Evolutionary conservation across 1,140 invertebrate species (phyloP), one percentile per base, ranked within the genome.

Genomic region (Aleiodes sp.): DNA sequence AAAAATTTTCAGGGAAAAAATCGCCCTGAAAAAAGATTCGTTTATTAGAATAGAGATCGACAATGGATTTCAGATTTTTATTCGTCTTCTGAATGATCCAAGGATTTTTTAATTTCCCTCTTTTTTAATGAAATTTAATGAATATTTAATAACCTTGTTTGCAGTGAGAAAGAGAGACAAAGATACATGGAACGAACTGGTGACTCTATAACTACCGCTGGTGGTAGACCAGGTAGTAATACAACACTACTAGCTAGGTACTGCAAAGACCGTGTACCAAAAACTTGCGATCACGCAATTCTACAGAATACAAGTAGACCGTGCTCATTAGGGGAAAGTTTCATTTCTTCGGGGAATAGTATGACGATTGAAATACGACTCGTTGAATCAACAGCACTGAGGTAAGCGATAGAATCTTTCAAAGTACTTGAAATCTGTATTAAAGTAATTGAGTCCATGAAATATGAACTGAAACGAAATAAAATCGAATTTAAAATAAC

Each of bases 381-480:
- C 76, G 89, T 91, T 16, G 93, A 95, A 79, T 93, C 93, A n/a
- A 95, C 94, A 0, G 93, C 92, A 24, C 88, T 96, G 14, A 93
- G 91, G 92, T 90, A 83, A 87, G 87, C 86, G 60, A n/a, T n/a
- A n/a, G n/a, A n/a, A n/a, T n/a, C n/a, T n/a, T n/a, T n/a, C n/a
- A n/a, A n/a, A n/a, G n/a, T n/a, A n/a, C n/a, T n/a, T n/a, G n/a
- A n/a, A n/a, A n/a, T n/a, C n/a, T n/a, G n/a, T n/a, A n/a, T n/a
- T n/a, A n/a, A n/a, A n/a, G n/a, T n/a, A n/a, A n/a, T n/a, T n/a
- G n/a, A n/a, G n/a, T n/a, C n/a, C n/a, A n/a, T n/a, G n/a, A n/a
- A n/a, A n/a, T n/a, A n/a, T n/a, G n/a, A n/a, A n/a, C n/a, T n/a
- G n/a, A n/a, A n/a, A n/a, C n/a, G n/a, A n/a, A n/a, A n/a, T n/a